Evolutionary conservation across 37 sponge, comb jelly and placozoan genomes (phyloP), one percentile per base, ranked within the genome.

Genomic region (Crambe crambe): DNA sequence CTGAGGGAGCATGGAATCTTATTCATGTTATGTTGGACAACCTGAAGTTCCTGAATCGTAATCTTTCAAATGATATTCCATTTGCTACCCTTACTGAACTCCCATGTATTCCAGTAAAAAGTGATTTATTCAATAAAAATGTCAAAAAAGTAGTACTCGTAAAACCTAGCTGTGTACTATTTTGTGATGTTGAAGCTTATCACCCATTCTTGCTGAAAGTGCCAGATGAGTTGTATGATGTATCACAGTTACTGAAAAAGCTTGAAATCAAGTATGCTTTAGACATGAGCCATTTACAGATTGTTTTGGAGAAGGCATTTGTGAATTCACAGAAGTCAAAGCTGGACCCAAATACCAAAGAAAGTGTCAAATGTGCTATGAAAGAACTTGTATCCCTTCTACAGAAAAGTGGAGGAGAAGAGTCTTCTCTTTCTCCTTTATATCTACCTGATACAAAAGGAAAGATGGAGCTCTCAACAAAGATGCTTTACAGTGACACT

Each of bases 61-160:
- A n/a, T n/a, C 0, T 32, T 35, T 27, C 22, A 21, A 54, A 18
- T 66, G n/a, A 74, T 2, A 2, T 26, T 22, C 1, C 62, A 62
- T 3, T 77, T 41, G 21, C 2, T 58, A 54, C 35, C 2, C 78
- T 76, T 26, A 1, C 30, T 17, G 23, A 37, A 1, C 34, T 56
- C 30, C 78, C 85, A 3, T 84, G 85, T 62, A 84, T 84, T 37
- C 85, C 85, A 30, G 85, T 84, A 5, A 12, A 20, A 60, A 37
- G 29, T 18, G 35, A 37, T n/a, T 2, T 38, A 32, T 57, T 43
- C 58, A 36, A 57, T 2, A 36, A n/a, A 20, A 58, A 68, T 56
- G 15, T 1, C 21, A 1, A 31, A 38, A 68, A 42, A 27, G 43
- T 78, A 21, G 82, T 80, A 4, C 78, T 88, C 10, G 89, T 88